Evolutionary conservation across 2,113 vertebrate species (phyloP).

Genomic region (Connochaetes taurinus): DNA sequence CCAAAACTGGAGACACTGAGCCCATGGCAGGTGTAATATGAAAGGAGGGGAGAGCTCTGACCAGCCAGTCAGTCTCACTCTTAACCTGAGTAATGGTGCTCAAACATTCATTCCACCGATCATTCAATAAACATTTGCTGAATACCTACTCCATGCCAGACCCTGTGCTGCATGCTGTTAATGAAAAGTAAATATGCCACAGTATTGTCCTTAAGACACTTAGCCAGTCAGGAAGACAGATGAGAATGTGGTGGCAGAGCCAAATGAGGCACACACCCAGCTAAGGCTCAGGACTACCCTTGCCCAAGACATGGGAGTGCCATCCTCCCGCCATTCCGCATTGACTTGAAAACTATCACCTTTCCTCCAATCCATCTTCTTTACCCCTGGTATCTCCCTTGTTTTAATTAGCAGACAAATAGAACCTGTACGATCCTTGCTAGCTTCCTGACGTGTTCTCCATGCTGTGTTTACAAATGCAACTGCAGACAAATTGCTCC

Average conservation of each 20-base stretch:
- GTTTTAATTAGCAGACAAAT: slow-evolving; percentile 55
- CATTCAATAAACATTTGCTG: neutral
- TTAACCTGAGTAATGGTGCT: neutral
- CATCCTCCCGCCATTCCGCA: neutral
- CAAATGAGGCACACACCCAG: neutral
- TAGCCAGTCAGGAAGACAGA: neutral
- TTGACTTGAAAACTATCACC: neutral
- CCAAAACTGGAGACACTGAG: neutral
- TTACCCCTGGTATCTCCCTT: neutral
- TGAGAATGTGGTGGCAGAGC: neutral
- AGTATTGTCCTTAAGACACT: neutral
- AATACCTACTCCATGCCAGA: neutral
- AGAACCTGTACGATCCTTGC: neutral
- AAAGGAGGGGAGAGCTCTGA: neutral
- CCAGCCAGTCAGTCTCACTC: neutral
- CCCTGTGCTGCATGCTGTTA: neutral
- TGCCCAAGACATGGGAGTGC: too few species aligned
- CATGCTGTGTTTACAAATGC: slow-evolving; percentile 67
- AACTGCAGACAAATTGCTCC: slow-evolving; percentile 54
- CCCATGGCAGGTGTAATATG: neutral
- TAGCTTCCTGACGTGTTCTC: slow-evolving; percentile 28
- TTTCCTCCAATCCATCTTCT: neutral
- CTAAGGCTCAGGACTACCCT: neutral
- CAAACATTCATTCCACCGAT: neutral
- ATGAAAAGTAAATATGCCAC: neutral